A percentile compares a stretch with the other conserved stretches of the same genome.
These are phyloP conservation scores for Apotomis turbidana DNA, from an alignment of 2,888 invertebrate genomes.

Conservation along the genomic window DNA sequence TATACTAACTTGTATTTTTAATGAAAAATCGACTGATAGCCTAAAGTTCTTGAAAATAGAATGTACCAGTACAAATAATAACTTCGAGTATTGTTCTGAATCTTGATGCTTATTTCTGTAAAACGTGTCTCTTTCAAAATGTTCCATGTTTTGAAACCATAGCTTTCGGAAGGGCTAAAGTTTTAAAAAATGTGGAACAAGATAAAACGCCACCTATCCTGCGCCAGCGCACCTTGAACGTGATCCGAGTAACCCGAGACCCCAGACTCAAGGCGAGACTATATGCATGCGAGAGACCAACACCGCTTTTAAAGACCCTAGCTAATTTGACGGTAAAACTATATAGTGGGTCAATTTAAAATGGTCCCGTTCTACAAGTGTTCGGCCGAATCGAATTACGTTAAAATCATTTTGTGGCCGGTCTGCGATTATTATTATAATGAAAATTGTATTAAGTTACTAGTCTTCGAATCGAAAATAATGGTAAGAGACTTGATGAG, in stretches of 20 bases:
- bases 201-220: conserved; percentile 62
- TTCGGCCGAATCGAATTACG: conserved; percentile 78
- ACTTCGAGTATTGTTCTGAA: too few species aligned
- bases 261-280: conserved; percentile 76
- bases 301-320: conserved; percentile 65
- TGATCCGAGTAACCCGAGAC: conserved; percentile 80
- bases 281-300: conserved; percentile 64
- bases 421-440: conserved; percentile 77
- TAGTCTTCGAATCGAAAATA: conserved; percentile 54
- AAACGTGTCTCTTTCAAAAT: too few species aligned
- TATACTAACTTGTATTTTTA: too few species aligned
- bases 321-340: conserved; percentile 48
- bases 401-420: conserved; percentile 80
- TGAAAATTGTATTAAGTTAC: conserved; percentile 68
- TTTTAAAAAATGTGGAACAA: conserved; percentile 47
- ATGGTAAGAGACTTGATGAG: conserved; percentile 23
- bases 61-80: too few species aligned
- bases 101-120: neutral
- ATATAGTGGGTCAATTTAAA: conserved; percentile 57
- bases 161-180: neutral
- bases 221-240: conserved; percentile 77
- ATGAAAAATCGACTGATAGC: too few species aligned
- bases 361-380: conserved; percentile 72
- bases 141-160: neutral
- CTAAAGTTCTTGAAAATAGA: too few species aligned